Evolutionary conservation across 2,888 invertebrate species (phyloP).

Genomic region (Pachycephus smyrnensis): DNA sequence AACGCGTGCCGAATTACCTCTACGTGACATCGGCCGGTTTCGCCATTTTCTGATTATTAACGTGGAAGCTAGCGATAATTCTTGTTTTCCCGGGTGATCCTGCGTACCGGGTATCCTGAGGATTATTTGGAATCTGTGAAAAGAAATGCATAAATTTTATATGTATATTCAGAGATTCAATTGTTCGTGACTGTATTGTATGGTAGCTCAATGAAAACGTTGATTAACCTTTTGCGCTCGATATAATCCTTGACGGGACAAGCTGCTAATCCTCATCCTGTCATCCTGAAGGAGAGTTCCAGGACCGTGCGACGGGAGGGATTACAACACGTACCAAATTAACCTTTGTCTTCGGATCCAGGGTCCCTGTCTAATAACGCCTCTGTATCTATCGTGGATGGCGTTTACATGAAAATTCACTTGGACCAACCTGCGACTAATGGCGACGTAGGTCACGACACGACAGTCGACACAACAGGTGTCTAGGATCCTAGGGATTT

Average conservation of each 20-base stretch:
- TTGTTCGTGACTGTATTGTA: not conserved
- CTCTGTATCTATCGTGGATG: constrained; percentile 27
- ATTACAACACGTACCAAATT: constrained; percentile 65
- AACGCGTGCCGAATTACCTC: constrained; percentile 67
- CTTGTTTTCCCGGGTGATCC: not conserved
- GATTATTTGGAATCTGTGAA: not conserved
- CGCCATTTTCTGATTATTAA: constrained; percentile 66
- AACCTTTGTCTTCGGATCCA: constrained; percentile 52
- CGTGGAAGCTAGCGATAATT: constrained; percentile 43
- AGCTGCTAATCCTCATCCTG: constrained; percentile 59
- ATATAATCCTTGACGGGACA: constrained; percentile 65
- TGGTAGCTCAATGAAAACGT: constrained; percentile 39
- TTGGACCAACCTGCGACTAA: constrained; percentile 60
- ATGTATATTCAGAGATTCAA: not conserved
- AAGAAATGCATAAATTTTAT: not conserved
- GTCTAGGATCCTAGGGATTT: constrained; percentile 29
- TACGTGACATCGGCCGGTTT: constrained; percentile 66
- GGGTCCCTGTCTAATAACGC: constrained; percentile 11
- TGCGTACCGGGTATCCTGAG: not conserved
- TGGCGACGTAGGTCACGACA: constrained; percentile 15
- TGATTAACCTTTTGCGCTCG: constrained; percentile 63
- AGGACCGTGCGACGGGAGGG: constrained; percentile 48
- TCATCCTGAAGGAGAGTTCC: constrained; percentile 42
- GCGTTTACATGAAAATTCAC: constrained; percentile 63
- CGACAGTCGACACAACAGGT: constrained; percentile 49